These are phyloP conservation scores for Sebastes itinus DNA, from an alignment of 2,797 vertebrate genomes.

Conservation along the genomic window DNA sequence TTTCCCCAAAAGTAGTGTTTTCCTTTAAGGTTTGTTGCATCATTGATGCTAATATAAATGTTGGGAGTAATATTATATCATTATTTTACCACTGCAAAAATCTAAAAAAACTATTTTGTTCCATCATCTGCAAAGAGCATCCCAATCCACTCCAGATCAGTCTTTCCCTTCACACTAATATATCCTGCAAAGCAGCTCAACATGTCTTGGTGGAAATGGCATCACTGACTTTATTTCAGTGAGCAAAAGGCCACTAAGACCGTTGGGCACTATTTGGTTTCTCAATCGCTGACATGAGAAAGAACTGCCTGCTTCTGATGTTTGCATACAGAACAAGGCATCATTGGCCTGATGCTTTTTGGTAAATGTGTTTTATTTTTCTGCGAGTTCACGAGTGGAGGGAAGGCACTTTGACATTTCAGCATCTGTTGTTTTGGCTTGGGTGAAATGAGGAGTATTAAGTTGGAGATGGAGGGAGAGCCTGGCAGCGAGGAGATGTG, in stretches of 20 bases:
- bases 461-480: constrained; percentile 52
- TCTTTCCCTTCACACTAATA: not conserved
- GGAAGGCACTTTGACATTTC: constrained; percentile 48
- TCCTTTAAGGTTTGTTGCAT: not conserved
- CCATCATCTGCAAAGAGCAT: not conserved
- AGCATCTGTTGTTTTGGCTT: constrained; percentile 69
- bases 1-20: not conserved
- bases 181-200: not conserved
- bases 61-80: not conserved
- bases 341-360: not conserved
- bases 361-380: not conserved
- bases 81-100: not conserved
- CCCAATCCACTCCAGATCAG: not conserved
- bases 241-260: not conserved
- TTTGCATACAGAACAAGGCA: not conserved
- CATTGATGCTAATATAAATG: not conserved
- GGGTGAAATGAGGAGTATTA: constrained; percentile 55
- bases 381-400: constrained; percentile 19
- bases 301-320: not conserved
- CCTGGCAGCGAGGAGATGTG: constrained; percentile 56
- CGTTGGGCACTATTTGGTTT: not conserved
- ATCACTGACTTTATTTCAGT: not conserved
- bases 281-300: not conserved
- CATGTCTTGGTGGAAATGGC: not conserved
- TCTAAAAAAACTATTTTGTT: not conserved